phyloP scores from a whole-genome alignment of 2,888 invertebrate genomes.

The Standfussiana lucernea region DNA sequence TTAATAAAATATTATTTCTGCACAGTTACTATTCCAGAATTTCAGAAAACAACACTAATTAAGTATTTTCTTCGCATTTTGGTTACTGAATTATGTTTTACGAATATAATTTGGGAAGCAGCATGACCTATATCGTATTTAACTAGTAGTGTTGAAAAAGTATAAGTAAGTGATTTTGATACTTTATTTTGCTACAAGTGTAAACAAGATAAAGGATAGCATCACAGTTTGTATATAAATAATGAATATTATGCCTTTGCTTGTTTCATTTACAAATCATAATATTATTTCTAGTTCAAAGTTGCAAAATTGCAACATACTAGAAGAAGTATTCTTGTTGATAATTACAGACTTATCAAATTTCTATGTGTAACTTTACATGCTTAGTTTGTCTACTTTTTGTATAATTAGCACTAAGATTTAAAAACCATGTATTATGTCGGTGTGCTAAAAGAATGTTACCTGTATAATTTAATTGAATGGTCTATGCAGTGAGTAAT shows the following conservation, averaged over 20 bases:
- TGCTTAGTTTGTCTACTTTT: background rate
- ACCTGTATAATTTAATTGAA: background rate
- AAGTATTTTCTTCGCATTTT: background rate
- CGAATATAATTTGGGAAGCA: background rate
- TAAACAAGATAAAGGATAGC: too few relatives aligned
- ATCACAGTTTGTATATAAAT: too few relatives aligned
- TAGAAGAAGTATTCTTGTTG: background rate
- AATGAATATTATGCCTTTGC: too few relatives aligned
- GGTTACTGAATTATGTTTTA: background rate
- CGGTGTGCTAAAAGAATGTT: background rate
- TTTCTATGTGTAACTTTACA: background rate
- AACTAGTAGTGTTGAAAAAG: too few relatives aligned
- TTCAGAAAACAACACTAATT: background rate
- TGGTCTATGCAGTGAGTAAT: background rate
- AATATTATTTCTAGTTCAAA: background rate
- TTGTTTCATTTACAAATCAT: too few relatives aligned
- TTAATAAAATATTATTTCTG: constrained; percentile 8
- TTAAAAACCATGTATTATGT: background rate
- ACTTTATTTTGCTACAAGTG: too few relatives aligned
- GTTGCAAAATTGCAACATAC: background rate
- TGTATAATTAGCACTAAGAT: background rate
- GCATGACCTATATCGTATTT: too few relatives aligned
- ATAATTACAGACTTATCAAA: background rate
- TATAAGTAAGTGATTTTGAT: too few relatives aligned
- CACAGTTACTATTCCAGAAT: constrained; percentile 22